phyloP scores from a whole-genome alignment of 2,888 invertebrate genomes.

The Acleris laterana region DNA sequence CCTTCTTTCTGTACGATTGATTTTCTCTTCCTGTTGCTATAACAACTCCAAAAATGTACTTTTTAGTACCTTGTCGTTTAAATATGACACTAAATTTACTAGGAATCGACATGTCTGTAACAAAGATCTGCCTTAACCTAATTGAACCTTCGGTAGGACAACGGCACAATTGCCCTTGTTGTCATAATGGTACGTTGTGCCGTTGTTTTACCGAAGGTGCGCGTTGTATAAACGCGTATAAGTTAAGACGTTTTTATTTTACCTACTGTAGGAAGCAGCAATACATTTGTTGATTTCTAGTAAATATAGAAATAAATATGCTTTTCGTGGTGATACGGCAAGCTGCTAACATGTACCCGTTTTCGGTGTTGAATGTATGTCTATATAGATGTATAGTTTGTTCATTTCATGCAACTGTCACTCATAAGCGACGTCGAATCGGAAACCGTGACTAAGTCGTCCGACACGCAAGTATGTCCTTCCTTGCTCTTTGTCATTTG shows the following conservation, averaged over 20 bases:
- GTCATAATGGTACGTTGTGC: too few species aligned
- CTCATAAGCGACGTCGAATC: slow-evolving; percentile 81
- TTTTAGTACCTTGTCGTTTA: slow-evolving; percentile 20
- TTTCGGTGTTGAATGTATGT: slow-evolving; percentile 38
- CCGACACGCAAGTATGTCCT: slow-evolving; percentile 80
- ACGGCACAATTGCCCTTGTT: too few species aligned
- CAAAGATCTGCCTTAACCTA: too few species aligned
- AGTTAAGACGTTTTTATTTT: too few species aligned
- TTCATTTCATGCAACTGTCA: slow-evolving; percentile 84
- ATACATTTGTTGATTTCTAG: too few species aligned
- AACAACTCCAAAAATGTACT: slow-evolving; percentile 15
- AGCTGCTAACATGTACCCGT: slow-evolving; percentile 6
- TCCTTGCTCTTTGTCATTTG: slow-evolving; percentile 54
- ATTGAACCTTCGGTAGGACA: too few species aligned
- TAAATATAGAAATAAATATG: too few species aligned
- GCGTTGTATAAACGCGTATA: too few species aligned
- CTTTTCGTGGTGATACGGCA: slow-evolving; percentile 1
- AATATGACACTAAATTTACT: not conserved
- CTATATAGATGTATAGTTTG: slow-evolving; percentile 82
- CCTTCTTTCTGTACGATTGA: slow-evolving; percentile 20
- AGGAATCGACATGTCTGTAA: too few species aligned
- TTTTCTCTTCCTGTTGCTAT: slow-evolving; percentile 30
- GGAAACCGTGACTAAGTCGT: slow-evolving; percentile 80
- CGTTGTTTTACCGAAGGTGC: too few species aligned
- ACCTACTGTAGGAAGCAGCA: too few species aligned